Base-by-base conservation (phyloP, 1,140 invertebrate genomes). In the Leptinotarsa texana region DNA sequence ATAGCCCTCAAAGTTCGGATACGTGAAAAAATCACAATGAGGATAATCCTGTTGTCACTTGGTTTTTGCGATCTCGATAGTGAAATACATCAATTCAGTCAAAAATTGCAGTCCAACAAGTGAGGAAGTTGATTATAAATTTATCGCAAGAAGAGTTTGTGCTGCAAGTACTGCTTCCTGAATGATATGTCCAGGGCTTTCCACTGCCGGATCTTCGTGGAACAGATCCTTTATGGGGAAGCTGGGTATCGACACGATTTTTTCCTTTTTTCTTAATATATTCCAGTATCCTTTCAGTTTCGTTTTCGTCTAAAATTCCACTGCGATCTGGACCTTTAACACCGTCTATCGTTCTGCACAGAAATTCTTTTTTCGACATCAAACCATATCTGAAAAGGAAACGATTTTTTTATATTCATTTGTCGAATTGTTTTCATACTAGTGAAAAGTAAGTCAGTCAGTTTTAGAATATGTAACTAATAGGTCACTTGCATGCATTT, bases 101-200 rank as follows among this genome's bases (percentile, higher is more conserved):
- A 65, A 84, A 84, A 75, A 84, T 78, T 17, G 81, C 80, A 24
- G 80, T 81, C 80, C 83, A 84, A 74, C 83, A 84, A 66, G 82
- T 79, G 17, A 84, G 75, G 63, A 81, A 79, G 68, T 84, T 84
- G 13, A 84, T 76, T 21, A 84, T 75, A 67, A 79, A 79, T 72
- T 77, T 82, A 65, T 84, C 83, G 62, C 78, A 80, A 49, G 75
- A 78, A 11, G 76, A 77, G 17, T 66, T 75, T 13, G 47, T 77
- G 48, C 27, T 57, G 74, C 74, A 76, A 57, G 73, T 51, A 24
- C 74, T 66, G 17, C 74, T 73, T 71, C 69, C 77, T 17, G 75
- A 78, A 57, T 78, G 78, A 4, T 81, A 71, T 21, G 75, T 67
- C 73, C 78, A 79, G 4, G 81, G 78, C 75, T 80, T 82, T 61